Evolutionary conservation across 2,797 vertebrate species (phyloP).

Genomic region (Darevskia mixta): DNA sequence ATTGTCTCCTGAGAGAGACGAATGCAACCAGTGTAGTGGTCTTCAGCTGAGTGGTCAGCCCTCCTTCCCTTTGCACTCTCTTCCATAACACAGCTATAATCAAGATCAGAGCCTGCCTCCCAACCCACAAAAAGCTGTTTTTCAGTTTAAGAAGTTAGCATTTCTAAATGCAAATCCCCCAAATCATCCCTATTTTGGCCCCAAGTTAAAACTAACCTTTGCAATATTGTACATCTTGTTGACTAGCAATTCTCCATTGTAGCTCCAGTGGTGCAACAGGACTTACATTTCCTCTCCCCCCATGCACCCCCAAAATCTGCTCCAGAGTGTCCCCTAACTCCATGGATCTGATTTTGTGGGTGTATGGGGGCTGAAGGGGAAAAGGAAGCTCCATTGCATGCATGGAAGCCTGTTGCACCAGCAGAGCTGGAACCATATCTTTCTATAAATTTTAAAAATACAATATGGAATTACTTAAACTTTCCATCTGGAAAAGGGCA

Average conservation of each 20-base stretch:
- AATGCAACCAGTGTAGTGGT: not conserved
- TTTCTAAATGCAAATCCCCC: not conserved
- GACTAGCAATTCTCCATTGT: not conserved
- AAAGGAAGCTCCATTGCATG: not conserved
- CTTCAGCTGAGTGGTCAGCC: not conserved
- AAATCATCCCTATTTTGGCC: not conserved
- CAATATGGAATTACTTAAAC: conserved; percentile 69
- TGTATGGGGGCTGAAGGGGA: too few relatives aligned
- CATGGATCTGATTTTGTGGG: too few relatives aligned
- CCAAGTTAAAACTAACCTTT: not conserved
- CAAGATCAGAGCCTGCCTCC: not conserved
- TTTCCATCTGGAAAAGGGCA: conserved; percentile 76
- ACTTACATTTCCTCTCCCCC: too few relatives aligned
- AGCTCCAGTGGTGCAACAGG: too few relatives aligned
- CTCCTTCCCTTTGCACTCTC: not conserved
- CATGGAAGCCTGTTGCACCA: not conserved
- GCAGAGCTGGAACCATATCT: not conserved
- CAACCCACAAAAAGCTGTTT: not conserved
- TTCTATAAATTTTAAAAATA: conserved; percentile 27
- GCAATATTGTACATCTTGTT: not conserved
- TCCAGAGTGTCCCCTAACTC: too few relatives aligned
- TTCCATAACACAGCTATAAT: not conserved
- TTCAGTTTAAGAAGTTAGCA: too few relatives aligned
- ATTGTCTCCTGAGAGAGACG: too few relatives aligned
- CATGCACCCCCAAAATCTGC: too few relatives aligned